Conservation (phyloP, 2,888 invertebrate species). For the Drosophila flavopinicola region DNA sequence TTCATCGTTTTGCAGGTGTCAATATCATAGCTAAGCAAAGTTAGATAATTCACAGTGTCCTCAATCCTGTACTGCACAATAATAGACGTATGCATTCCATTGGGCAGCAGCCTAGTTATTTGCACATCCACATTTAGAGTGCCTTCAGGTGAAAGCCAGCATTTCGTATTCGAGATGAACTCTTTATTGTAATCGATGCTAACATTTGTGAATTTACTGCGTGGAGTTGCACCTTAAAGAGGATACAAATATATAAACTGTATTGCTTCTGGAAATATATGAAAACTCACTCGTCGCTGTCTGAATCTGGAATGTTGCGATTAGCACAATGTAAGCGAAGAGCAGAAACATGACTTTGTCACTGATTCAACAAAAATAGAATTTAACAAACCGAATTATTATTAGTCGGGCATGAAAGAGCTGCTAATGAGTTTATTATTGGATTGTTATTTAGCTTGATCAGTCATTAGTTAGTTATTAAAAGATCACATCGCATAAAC, state of each 20-base stretch:
- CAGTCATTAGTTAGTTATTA: slow-evolving; percentile 32
- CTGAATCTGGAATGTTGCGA: slow-evolving; percentile 12
- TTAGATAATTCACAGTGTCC: slow-evolving; percentile 35
- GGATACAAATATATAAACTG: no score
- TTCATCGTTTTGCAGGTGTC: slow-evolving; percentile 47
- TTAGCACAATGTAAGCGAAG: slow-evolving; percentile 2
- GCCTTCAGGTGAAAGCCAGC: slow-evolving; percentile 39
- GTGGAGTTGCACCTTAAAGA: slow-evolving; percentile 1
- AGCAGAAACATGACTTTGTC: slow-evolving; percentile 10
- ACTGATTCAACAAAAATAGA: slow-evolving; percentile 1
- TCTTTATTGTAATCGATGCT: slow-evolving; percentile 30
- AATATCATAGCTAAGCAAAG: slow-evolving; percentile 55
- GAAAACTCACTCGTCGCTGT: slow-evolving; percentile 20
- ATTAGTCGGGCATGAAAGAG: slow-evolving; percentile 33
- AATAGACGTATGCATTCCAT: slow-evolving; percentile 41
- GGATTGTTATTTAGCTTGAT: background rate
- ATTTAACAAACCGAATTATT: background rate
- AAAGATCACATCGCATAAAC: background rate
- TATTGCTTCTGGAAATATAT: background rate
- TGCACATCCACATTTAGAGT: slow-evolving; percentile 33
- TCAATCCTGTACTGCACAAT: slow-evolving; percentile 33
- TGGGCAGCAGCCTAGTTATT: slow-evolving; percentile 21
- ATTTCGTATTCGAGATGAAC: slow-evolving; percentile 9
- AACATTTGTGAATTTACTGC: slow-evolving; percentile 38
- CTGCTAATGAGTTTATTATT: slow-evolving; percentile 38